Base-by-base conservation (phyloP, 1,140 invertebrate genomes). In the Oryctes rhinoceros region DNA sequence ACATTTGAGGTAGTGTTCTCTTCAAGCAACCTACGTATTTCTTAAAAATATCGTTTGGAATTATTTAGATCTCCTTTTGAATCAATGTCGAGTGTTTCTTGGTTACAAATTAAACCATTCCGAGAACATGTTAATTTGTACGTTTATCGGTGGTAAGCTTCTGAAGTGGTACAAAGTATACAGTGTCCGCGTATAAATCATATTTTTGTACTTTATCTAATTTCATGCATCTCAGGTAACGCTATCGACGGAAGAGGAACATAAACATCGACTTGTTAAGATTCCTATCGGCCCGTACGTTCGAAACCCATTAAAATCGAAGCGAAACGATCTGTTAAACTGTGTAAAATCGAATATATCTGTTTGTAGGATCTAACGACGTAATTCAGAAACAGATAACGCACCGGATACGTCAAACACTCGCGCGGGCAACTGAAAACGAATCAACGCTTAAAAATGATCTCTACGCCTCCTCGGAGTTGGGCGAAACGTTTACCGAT, bases 321-420 rank as follows among this genome's bases (percentile, higher is more conserved):
- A 71, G 15, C 65, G 24, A 71, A 71, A 71, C 65, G 65, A 71
- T 71, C 65, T 71, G 65, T 35, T 71, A 71, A 71, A 71, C 65
- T 18, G 24, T 71, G 65, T 71, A 71, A 71, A 30, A 13, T 71
- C 24, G 65, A 20, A 30, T 71, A 71, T 71, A 71, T 71, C 65
- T 71, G 10, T 37, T 2, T 71, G n/a, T 15, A 11, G 24, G 11
- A 71, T 71, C 65, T 30, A 71, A 71, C 65, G 65, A 35, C 65
- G 65, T 71, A 71, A 71, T 71, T 71, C 35, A 71, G 35, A 71
- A 35, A 71, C 65, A 35, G 65, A 35, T 71, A 71, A 71, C 4
- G 9, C 65, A 24, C 5, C 24, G 65, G 24, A 71, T 35, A 30
- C 65, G 24, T 71, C 9, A 2, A 30, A 71, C 65, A 15, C 18